These are phyloP conservation scores for Apis florea DNA, from an alignment of 1,140 invertebrate species.

Conservation along the genomic window DNA sequence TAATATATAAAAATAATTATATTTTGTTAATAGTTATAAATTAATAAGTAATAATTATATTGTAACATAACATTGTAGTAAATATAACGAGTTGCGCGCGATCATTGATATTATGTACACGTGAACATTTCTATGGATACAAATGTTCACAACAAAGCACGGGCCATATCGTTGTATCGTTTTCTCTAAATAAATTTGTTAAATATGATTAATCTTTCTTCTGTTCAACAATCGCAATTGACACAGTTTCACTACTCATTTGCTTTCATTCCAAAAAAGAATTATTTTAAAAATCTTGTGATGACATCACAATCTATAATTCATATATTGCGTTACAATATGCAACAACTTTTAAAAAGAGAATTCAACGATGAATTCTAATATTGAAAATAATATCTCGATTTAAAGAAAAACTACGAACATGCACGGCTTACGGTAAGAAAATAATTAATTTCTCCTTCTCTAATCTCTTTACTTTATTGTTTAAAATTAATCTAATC, in stretches of 20 bases:
- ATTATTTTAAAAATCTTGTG: not conserved
- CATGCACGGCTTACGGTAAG: conserved; percentile 58
- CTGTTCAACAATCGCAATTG: not conserved
- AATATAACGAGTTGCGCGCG: not conserved
- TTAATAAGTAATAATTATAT: too few relatives aligned
- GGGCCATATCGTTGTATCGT: not conserved
- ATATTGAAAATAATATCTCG: not conserved
- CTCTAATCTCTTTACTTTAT: too few relatives aligned
- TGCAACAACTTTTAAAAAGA: not conserved
- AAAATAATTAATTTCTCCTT: not conserved
- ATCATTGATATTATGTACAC: conserved; percentile 18
- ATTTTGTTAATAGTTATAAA: too few relatives aligned
- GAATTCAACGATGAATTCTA: not conserved
- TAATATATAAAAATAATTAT: too few relatives aligned
- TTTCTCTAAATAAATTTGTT: conserved; percentile 1
- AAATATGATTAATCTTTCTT: conserved; percentile 24
- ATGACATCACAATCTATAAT: conserved; percentile 17
- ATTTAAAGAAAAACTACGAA: not conserved
- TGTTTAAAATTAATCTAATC: not conserved
- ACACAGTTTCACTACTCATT: not conserved
- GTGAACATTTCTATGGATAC: conserved; percentile 57
- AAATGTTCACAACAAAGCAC: conserved; percentile 50
- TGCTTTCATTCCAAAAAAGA: not conserved
- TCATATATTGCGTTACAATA: not conserved
- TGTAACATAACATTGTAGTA: not conserved